These are phyloP conservation scores for Erebia palarica DNA, from an alignment of 2,888 invertebrate genomes.

Conservation along the genomic window DNA sequence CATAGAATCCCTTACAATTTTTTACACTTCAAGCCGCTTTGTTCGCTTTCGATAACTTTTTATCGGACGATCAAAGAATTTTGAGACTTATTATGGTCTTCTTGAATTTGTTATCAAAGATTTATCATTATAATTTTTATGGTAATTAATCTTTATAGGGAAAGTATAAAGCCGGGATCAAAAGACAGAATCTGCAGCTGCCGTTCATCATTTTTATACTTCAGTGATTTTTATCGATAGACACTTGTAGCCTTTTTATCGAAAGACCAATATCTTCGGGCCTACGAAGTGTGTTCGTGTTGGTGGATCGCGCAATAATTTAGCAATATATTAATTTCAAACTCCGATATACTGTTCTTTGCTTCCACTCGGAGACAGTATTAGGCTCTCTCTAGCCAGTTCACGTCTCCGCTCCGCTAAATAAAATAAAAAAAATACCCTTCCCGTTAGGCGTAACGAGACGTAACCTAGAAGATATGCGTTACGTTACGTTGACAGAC, in stretches of 20 bases:
- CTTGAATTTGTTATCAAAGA: slow-evolving; percentile 8
- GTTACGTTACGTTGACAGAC: no score
- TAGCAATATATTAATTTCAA: no score
- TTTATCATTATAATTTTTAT: slow-evolving; percentile 53
- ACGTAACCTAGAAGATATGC: no score
- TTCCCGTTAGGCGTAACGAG: no score
- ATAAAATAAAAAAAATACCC: no score
- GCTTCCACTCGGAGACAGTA: no score
- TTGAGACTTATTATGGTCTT: slow-evolving; percentile 11
- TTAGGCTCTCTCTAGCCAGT: no score
- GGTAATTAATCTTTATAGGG: slow-evolving; percentile 73
- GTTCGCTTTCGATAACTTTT: slow-evolving; percentile 11
- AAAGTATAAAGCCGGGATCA: slow-evolving; percentile 50
- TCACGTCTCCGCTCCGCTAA: no score
- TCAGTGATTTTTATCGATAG: neutral
- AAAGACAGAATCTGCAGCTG: neutral
- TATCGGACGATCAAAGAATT: slow-evolving; percentile 5
- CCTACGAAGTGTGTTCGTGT: no score
- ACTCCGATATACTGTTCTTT: no score
- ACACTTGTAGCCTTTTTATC: neutral
- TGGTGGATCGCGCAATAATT: no score
- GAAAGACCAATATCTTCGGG: no score
- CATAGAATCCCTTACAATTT: neutral
- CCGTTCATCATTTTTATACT: neutral
- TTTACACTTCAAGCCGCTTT: slow-evolving; percentile 1